phyloP scores from a whole-genome alignment of 2,113 vertebrate genomes.

The Natator depressus region DNA sequence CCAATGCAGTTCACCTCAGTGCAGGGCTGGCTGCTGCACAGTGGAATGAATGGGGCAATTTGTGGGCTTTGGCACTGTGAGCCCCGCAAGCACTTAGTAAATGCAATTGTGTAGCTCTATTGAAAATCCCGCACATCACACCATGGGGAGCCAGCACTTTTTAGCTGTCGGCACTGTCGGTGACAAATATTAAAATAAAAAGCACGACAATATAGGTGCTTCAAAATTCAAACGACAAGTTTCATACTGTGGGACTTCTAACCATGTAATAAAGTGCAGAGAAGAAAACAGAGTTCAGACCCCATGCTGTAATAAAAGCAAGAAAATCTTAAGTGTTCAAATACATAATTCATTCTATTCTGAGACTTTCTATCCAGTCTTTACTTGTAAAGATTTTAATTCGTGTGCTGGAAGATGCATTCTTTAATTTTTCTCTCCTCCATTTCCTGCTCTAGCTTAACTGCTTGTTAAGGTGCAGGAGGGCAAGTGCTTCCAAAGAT shows the following conservation, averaged over 20 bases:
- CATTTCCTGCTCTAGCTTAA: background rate
- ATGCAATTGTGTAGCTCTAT: conserved; percentile 70
- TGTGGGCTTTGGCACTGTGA: conserved; percentile 59
- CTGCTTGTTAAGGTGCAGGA: background rate
- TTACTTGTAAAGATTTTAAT: conserved; percentile 72
- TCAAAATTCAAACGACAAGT: conserved; percentile 75
- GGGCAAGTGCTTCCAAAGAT: background rate
- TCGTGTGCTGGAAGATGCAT: conserved; percentile 39
- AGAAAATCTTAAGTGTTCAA: conserved; percentile 76
- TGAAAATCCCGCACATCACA: conserved; percentile 66
- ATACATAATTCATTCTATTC: conserved; percentile 77
- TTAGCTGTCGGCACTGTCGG: conserved; percentile 71
- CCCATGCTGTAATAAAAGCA: conserved; percentile 75
- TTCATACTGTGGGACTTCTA: conserved; percentile 76
- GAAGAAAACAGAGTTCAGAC: conserved; percentile 76
- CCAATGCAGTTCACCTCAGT: conserved; percentile 1
- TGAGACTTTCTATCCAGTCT: conserved; percentile 57
- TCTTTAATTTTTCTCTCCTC: conserved; percentile 27
- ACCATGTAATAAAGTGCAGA: conserved; percentile 77
- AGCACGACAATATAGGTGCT: conserved; percentile 77
- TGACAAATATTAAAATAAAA: conserved; percentile 77
- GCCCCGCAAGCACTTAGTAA: conserved; percentile 72
- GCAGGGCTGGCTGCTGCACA: conserved; percentile 5
- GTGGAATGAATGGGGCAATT: conserved; percentile 63
- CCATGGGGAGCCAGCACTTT: conserved; percentile 71